Percentiles rank a stretch among this genome's conserved stretches.
Evolutionary conservation across 2,888 invertebrate species (phyloP).

Genomic region (Pristionchus exspectatus): DNA sequence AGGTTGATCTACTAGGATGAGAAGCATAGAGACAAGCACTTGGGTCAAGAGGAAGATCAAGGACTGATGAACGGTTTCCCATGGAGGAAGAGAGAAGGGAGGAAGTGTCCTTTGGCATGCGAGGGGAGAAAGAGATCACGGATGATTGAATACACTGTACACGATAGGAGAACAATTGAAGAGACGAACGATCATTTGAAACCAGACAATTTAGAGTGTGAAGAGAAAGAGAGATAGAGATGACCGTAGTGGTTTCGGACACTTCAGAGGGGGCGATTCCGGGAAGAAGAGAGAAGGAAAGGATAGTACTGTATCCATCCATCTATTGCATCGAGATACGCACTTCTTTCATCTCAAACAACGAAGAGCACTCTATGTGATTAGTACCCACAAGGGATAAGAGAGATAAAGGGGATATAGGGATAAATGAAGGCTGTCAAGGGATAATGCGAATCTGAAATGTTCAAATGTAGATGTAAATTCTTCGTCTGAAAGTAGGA

Average conservation of each 20-base stretch:
- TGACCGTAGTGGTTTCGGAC: slow-evolving; percentile 22
- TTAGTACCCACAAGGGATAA: neutral
- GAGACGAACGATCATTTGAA: neutral
- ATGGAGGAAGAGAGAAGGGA: neutral
- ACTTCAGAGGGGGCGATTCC: neutral
- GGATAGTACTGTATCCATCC: slow-evolving; percentile 10
- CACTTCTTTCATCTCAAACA: slow-evolving; percentile 38
- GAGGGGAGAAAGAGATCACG: neutral
- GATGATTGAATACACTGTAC: neutral
- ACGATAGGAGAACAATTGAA: neutral
- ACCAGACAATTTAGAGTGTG: neutral
- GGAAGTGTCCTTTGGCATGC: neutral
- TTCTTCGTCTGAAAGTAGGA: neutral
- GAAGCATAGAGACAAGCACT: neutral
- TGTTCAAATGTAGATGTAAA: neutral
- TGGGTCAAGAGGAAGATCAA: slow-evolving; percentile 14
- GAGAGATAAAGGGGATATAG: neutral
- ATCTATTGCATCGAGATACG: neutral
- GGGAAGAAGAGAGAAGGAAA: neutral
- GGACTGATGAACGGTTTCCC: slow-evolving; percentile 3
- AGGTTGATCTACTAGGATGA: slow-evolving; percentile 13
- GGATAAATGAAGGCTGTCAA: neutral
- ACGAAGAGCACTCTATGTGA: neutral
- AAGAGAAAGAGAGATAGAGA: neutral
- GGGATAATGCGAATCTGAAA: neutral